These are phyloP conservation scores for Tachystola acroxantha DNA, from an alignment of 2,888 invertebrate genomes.

Conservation along the genomic window DNA sequence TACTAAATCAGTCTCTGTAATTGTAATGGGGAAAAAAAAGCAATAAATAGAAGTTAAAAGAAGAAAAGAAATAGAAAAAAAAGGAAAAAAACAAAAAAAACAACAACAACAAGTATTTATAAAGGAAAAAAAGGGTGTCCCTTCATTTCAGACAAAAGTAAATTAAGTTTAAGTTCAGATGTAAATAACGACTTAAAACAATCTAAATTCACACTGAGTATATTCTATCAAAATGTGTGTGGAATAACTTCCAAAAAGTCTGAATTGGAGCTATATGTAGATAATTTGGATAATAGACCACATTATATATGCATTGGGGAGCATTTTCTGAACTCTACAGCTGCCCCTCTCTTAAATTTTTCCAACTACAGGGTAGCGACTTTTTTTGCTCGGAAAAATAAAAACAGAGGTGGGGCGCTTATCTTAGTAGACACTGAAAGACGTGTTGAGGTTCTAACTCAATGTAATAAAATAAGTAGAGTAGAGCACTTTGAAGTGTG, in stretches of 20 bases:
- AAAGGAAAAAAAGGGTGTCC: too few relatives aligned
- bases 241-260: constrained; percentile 1
- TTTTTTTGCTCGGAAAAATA: neutral
- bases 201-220: neutral
- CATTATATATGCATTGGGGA: constrained; percentile 5
- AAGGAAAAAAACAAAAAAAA: too few relatives aligned
- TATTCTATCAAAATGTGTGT: constrained; percentile 4
- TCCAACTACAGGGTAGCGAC: neutral
- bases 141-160: too few relatives aligned
- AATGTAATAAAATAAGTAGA: neutral
- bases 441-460: neutral
- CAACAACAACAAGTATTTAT: too few relatives aligned
- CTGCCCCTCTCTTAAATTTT: neutral
- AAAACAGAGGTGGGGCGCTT: neutral
- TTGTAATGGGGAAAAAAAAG: too few relatives aligned
- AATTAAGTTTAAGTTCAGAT: too few relatives aligned
- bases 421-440: neutral
- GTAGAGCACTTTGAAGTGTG: constrained; percentile 2
- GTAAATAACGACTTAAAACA: too few relatives aligned
- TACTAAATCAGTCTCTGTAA: too few relatives aligned
- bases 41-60: too few relatives aligned
- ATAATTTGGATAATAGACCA: neutral
- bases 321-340: constrained; percentile 1
- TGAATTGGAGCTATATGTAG: constrained; percentile 2
- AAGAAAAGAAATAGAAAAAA: too few relatives aligned